Conservation (phyloP, 2,113 vertebrate species). For the Callipepla squamata region DNA sequence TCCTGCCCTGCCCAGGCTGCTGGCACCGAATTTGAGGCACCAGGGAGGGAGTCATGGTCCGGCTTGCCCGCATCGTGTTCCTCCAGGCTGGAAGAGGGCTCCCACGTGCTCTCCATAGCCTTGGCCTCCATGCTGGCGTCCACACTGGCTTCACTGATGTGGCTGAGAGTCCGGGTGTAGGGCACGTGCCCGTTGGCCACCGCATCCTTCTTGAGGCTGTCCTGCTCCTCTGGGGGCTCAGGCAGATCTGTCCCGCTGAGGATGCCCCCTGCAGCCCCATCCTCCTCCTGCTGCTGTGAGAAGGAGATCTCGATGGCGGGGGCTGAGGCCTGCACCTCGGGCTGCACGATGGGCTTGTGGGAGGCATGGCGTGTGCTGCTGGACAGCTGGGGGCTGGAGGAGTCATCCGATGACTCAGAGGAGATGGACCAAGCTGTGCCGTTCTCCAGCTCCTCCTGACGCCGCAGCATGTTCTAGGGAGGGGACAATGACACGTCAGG, state of each 20-base stretch:
- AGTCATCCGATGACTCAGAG: slow-evolving; percentile 94
- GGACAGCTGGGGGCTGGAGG: slow-evolving; percentile 91
- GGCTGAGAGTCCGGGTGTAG: slow-evolving; percentile 91
- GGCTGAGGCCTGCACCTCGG: slow-evolving; percentile 79
- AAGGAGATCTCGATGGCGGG: slow-evolving; percentile 86
- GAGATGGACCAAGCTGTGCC: slow-evolving; percentile 94
- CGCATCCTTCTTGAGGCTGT: slow-evolving; percentile 1
- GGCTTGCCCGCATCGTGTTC: not conserved
- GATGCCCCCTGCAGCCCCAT: slow-evolving; percentile 30
- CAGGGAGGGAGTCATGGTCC: not conserved
- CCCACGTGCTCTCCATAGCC: not conserved
- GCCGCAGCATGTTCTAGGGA: slow-evolving; percentile 89
- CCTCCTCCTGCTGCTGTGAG: slow-evolving; percentile 75
- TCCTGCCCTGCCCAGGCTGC: not conserved
- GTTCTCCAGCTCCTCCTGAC: slow-evolving; percentile 90
- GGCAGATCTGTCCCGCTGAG: slow-evolving; percentile 23
- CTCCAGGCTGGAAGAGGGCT: not conserved
- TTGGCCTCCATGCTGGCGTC: slow-evolving; percentile 77
- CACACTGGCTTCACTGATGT: slow-evolving; percentile 91
- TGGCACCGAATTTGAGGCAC: not conserved
- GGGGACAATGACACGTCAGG: not conserved
- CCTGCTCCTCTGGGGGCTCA: slow-evolving; percentile 42
- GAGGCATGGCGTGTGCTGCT: slow-evolving; percentile 75
- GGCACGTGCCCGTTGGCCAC: slow-evolving; percentile 79
- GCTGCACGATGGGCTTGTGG: slow-evolving; percentile 82